phyloP scores from a whole-genome alignment of 2,113 vertebrate species.

The Vidua macroura region DNA sequence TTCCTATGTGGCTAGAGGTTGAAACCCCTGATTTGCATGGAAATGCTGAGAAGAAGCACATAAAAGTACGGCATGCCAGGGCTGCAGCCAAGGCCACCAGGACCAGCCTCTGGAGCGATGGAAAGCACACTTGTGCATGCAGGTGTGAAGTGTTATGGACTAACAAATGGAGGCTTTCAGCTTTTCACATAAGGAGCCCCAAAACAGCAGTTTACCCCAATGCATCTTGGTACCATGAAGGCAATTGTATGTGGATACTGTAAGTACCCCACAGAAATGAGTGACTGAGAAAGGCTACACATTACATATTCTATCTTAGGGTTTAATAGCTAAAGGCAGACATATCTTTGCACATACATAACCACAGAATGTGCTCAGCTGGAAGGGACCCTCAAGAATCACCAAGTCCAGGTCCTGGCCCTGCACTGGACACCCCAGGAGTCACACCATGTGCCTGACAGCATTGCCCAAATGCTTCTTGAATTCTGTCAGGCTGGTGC shows the following conservation, averaged over 20 bases:
- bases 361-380: not conserved
- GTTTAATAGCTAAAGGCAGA: not conserved
- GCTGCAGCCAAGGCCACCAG: not conserved
- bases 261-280: not conserved
- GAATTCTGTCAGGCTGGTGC: not conserved
- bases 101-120: not conserved
- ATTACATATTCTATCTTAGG: not conserved
- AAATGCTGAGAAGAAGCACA: not conserved
- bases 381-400: not conserved
- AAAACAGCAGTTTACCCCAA: not conserved
- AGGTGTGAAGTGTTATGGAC: not conserved
- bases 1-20: not conserved
- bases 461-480: not conserved
- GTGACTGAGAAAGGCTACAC: not conserved
- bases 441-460: not conserved
- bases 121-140: not conserved
- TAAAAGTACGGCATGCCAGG: fast-evolving
- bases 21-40: not conserved
- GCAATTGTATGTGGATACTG: fast-evolving
- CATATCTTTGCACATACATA: not conserved
- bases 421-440: not conserved
- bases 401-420: not conserved
- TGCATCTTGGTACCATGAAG: no score
- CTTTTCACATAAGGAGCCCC: not conserved
- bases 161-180: not conserved